Evolutionary conservation across 1,140 invertebrate genomes (phyloP).

Genomic region (Acyrthosiphon pisum): DNA sequence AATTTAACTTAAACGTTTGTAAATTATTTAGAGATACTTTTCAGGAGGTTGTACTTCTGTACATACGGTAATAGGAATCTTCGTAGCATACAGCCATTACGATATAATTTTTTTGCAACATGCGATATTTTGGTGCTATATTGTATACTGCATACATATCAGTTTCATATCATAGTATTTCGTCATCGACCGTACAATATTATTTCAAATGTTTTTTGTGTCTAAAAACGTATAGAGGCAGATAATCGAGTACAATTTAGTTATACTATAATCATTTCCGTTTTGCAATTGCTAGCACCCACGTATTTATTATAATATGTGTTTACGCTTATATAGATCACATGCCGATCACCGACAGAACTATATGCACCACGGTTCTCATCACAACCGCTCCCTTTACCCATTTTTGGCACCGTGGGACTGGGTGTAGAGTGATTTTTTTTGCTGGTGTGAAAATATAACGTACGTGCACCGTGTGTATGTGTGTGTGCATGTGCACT

Average conservation of each 20-base stretch:
- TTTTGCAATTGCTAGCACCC: not conserved
- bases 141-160: not conserved
- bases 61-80: not conserved
- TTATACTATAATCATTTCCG: not conserved
- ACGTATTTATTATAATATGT: not conserved
- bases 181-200: not conserved
- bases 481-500: not conserved
- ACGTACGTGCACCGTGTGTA: not conserved
- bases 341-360: not conserved
- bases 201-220: not conserved
- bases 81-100: not conserved
- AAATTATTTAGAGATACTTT: not conserved
- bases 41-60: too few species aligned
- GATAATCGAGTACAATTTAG: not conserved
- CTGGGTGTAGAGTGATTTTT: not conserved
- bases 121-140: not conserved
- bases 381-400: not conserved
- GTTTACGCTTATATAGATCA: not conserved
- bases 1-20: not conserved
- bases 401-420: not conserved
- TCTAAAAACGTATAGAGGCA: not conserved
- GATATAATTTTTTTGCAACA: not conserved
- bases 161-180: not conserved
- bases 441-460: slow-evolving; percentile 6
- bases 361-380: not conserved